These are phyloP conservation scores for Xylocopa sonorina DNA, from an alignment of 1,140 invertebrate species.

Conservation along the genomic window DNA sequence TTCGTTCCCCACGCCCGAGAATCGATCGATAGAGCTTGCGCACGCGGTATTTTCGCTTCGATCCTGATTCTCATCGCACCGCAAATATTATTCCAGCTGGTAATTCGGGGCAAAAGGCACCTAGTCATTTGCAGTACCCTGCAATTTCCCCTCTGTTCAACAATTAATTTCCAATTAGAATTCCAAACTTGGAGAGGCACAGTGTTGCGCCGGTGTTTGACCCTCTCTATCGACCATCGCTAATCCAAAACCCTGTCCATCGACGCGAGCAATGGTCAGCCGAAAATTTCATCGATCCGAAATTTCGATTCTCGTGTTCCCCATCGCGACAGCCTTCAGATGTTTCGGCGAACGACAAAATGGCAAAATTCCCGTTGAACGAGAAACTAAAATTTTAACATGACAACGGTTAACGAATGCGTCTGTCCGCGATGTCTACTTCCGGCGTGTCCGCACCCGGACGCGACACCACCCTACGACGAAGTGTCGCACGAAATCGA, in stretches of 20 bases:
- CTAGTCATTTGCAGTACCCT: not conserved
- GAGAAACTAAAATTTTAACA: not conserved
- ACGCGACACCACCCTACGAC: constrained; percentile 52
- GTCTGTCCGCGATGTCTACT: constrained; percentile 18
- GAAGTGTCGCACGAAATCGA: constrained; percentile 63
- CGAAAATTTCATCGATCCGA: not conserved
- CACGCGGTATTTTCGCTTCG: constrained; percentile 4
- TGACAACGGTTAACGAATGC: constrained; percentile 24
- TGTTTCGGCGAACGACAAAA: not conserved
- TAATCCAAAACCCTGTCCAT: not conserved
- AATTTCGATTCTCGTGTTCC: not conserved
- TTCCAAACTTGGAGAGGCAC: not conserved
- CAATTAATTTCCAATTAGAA: constrained; percentile 3
- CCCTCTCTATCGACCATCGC: not conserved
- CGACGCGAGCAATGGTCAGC: not conserved
- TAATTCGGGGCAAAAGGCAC: constrained; percentile 6
- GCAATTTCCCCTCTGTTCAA: not conserved
- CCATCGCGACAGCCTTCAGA: not conserved
- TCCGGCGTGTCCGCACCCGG: constrained; percentile 7
- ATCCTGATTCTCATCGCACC: not conserved
- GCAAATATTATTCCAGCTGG: constrained; percentile 12
- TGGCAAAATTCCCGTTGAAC: constrained; percentile 14
- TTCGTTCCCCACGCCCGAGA: not conserved
- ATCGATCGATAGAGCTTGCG: not conserved
- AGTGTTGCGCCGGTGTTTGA: not conserved